A percentile compares a stretch with the other conserved stretches of the same genome.
Conservation (phyloP, 1,140 invertebrate species). For the Megathymus violae region DNA sequence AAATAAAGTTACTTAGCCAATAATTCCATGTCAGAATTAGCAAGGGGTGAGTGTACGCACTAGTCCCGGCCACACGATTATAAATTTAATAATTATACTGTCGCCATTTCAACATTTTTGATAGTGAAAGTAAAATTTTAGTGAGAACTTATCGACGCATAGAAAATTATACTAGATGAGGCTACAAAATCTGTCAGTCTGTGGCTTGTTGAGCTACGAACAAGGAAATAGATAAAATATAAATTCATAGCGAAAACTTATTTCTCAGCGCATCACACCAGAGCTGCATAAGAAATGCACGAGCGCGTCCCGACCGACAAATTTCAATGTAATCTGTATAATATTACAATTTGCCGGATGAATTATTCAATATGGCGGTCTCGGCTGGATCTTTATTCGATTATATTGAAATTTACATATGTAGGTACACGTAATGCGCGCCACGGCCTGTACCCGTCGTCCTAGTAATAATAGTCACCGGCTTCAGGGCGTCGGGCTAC, state of each 20-base stretch:
- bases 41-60: too few species aligned
- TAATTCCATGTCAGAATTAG: too few species aligned
- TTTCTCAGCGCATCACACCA: constrained; percentile 43
- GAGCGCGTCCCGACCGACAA: constrained; percentile 52
- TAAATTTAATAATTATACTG: too few species aligned
- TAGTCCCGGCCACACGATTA: too few species aligned
- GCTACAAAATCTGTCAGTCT: too few species aligned
- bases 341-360: constrained; percentile 76
- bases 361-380: constrained; percentile 71
- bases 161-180: too few species aligned
- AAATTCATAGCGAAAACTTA: constrained; percentile 39
- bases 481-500: constrained; percentile 3
- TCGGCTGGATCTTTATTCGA: constrained; percentile 64
- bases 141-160: too few species aligned
- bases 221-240: too few species aligned
- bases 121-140: too few species aligned
- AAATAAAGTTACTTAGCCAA: too few species aligned
- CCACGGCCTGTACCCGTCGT: constrained; percentile 49
- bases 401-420: constrained; percentile 63
- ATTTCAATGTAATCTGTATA: constrained; percentile 70
- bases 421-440: constrained; percentile 41
- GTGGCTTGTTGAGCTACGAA: too few species aligned
- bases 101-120: too few species aligned
- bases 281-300: constrained; percentile 49
- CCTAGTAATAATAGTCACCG: constrained; percentile 29